Conservation (phyloP, 2,113 vertebrate genomes). For the Colaptes auratus region DNA sequence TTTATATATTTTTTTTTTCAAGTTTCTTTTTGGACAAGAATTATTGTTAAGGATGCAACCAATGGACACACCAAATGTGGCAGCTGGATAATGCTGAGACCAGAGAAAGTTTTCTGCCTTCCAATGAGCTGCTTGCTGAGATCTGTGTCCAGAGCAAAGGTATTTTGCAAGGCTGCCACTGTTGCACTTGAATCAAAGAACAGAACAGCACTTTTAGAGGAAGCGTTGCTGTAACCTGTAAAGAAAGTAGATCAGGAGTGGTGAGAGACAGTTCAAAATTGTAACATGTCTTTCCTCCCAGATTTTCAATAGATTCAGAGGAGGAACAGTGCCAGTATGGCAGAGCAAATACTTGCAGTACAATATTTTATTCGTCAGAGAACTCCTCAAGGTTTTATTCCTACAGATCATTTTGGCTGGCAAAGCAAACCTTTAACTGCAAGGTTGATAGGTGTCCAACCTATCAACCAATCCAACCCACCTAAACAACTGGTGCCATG, state of each 20-base stretch:
- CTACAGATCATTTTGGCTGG: neutral
- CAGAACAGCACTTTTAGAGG: neutral
- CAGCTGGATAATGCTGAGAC: neutral
- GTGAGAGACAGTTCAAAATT: neutral
- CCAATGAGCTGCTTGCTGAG: neutral
- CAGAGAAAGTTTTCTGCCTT: neutral
- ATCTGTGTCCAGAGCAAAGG: neutral
- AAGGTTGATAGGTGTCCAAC: too few species aligned
- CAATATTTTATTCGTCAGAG: constrained; percentile 2
- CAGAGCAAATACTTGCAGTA: constrained; percentile 19
- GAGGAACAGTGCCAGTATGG: neutral
- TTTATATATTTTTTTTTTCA: neutral
- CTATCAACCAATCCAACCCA: too few species aligned
- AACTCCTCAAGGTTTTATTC: neutral
- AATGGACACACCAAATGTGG: neutral
- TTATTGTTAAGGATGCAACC: neutral
- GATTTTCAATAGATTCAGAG: neutral
- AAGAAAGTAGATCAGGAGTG: neutral
- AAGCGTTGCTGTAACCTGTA: neutral
- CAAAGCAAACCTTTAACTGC: neutral
- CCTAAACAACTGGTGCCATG: too few species aligned
- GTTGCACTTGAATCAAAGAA: neutral
- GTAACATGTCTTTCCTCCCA: neutral
- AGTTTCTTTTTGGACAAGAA: neutral
- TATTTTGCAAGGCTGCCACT: neutral